A percentile compares a stretch with the other conserved stretches of the same genome.
Evolutionary conservation across 2,888 invertebrate genomes (phyloP).

Genomic region (Gortyna flavago): DNA sequence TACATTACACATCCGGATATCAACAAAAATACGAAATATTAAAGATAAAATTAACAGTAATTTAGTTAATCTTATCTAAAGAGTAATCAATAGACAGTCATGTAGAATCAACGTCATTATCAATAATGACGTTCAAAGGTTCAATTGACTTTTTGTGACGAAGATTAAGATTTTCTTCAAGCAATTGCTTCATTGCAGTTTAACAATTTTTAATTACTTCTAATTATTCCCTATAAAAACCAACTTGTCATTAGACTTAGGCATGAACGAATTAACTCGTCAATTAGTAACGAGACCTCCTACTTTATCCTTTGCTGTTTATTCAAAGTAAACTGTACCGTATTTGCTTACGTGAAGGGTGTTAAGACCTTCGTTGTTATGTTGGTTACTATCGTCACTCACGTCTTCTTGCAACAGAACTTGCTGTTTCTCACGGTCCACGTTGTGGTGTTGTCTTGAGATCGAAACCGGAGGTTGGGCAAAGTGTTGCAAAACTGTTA

Average conservation of each 20-base stretch:
- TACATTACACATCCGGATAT: constrained; percentile 19
- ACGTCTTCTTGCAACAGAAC: constrained; percentile 77
- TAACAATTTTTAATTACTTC: constrained; percentile 15
- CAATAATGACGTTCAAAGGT: constrained; percentile 13
- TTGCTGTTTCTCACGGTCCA: constrained; percentile 80
- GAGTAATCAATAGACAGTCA: constrained; percentile 22
- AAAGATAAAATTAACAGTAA: constrained; percentile 26
- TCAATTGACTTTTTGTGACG: not conserved
- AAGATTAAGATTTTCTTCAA: constrained; percentile 22
- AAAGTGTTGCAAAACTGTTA: constrained; percentile 77
- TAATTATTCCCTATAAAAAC: constrained; percentile 39
- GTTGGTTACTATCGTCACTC: constrained; percentile 62
- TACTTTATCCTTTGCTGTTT: constrained; percentile 30
- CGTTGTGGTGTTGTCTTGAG: constrained; percentile 75
- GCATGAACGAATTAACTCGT: constrained; percentile 63
- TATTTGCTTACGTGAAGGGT: constrained; percentile 54
- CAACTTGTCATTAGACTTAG: constrained; percentile 47
- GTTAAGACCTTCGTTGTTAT: constrained; percentile 31
- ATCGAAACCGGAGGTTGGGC: constrained; percentile 80
- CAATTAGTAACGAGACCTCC: constrained; percentile 65
- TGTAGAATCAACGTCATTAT: constrained; percentile 28
- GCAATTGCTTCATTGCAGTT: constrained; percentile 42
- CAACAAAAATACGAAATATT: constrained; percentile 28
- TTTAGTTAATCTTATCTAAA: constrained; percentile 44
- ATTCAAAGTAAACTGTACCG: constrained; percentile 54